A percentile compares a stretch with the other conserved stretches of the same genome.
These are phyloP conservation scores for Siderastrea siderea DNA, from an alignment of 92 coral and sea anemone species.

Conservation along the genomic window DNA sequence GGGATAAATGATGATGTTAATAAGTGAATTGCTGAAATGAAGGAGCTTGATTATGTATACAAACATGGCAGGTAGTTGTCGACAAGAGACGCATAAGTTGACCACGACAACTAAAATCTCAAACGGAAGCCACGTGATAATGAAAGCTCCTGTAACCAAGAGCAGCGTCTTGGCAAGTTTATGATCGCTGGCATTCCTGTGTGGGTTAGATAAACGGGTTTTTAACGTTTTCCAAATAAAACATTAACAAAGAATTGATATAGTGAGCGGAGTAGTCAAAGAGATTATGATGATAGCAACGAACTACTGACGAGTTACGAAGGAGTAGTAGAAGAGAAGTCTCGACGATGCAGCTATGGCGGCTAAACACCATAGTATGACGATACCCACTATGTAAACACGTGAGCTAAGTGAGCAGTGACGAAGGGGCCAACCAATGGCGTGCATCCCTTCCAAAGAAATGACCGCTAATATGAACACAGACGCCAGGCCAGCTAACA, in stretches of 20 bases:
- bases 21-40: conserved; percentile 61
- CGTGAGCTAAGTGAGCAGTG: conserved; percentile 33
- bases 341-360: neutral
- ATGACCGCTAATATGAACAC: conserved; percentile 49
- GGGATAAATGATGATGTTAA: conserved; percentile 63
- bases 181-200: neutral
- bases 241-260: neutral
- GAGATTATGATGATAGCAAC: neutral
- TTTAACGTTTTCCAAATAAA: conserved; percentile 21
- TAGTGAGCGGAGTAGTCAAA: conserved; percentile 5
- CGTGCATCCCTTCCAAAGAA: conserved; percentile 66
- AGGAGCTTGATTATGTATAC: neutral
- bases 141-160: conserved; percentile 12
- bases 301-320: neutral
- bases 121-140: conserved; percentile 10
- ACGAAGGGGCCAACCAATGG: conserved; percentile 64
- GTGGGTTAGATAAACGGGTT: neutral
- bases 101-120: neutral
- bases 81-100: too few relatives aligned
- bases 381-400: conserved; percentile 31
- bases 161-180: conserved; percentile 14
- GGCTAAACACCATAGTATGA: conserved; percentile 55
- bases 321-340: neutral
- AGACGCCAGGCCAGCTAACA: conserved; percentile 64
- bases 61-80: neutral